Conservation (phyloP, 1,140 invertebrate species). For the Cydia pomonella region DNA sequence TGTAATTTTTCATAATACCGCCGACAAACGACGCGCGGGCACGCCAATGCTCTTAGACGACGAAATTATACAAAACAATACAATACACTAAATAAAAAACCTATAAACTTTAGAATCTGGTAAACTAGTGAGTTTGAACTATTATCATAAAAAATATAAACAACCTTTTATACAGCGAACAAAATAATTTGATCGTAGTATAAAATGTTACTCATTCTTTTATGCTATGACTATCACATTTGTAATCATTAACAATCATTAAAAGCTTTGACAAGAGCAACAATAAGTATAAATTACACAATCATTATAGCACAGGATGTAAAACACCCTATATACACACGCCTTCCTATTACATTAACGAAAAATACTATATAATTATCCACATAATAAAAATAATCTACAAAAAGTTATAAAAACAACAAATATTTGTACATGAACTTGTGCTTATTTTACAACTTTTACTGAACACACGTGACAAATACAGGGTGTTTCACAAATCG, state of each 20-base stretch:
- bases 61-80: constrained; percentile 45
- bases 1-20: constrained; percentile 78
- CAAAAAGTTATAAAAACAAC: constrained; percentile 12
- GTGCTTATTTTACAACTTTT: neutral
- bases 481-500: constrained; percentile 14
- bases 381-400: neutral
- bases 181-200: neutral
- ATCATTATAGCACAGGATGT: constrained; percentile 34
- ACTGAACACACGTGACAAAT: neutral
- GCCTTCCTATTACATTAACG: neutral
- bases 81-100: constrained; percentile 48
- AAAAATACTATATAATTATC: neutral
- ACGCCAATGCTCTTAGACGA: constrained; percentile 57
- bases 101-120: constrained; percentile 49
- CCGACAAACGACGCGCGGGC: constrained; percentile 50
- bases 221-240: constrained; percentile 57
- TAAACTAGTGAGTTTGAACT: constrained; percentile 54
- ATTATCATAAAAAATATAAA: constrained; percentile 31
- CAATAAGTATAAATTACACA: constrained; percentile 41
- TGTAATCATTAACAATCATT: constrained; percentile 68
- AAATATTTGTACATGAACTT: constrained; percentile 12
- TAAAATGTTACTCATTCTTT: constrained; percentile 22
- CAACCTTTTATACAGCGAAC: constrained; percentile 19
- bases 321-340: neutral
- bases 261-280: constrained; percentile 69